phyloP scores from a whole-genome alignment of 2,888 invertebrate genomes.

The Lasioglossum oenotherae region DNA sequence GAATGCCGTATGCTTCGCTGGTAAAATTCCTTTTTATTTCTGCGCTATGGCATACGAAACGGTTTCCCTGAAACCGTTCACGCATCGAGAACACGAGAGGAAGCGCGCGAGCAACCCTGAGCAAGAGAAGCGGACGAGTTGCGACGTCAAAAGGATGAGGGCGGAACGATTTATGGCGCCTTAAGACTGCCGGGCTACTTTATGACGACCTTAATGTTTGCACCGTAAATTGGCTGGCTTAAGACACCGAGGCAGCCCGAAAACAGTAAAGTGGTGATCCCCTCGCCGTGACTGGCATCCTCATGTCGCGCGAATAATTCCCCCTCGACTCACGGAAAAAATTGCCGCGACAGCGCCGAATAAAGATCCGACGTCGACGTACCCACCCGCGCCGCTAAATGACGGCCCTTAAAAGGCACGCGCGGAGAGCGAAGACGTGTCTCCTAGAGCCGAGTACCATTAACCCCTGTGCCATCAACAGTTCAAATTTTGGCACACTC shows the following conservation, averaged over 20 bases:
- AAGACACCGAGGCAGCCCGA: slow-evolving; percentile 64
- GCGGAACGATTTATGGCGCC: slow-evolving; percentile 68
- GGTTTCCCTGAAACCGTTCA: background rate
- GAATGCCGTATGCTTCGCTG: too few species aligned
- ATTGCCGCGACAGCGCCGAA: slow-evolving; percentile 16
- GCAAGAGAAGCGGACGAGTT: slow-evolving; percentile 23
- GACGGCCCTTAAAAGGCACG: slow-evolving; percentile 3
- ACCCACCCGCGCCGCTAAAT: background rate
- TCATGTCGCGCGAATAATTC: slow-evolving; percentile 55
- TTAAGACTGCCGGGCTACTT: slow-evolving; percentile 70
- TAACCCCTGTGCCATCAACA: background rate
- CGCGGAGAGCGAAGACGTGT: slow-evolving; percentile 1
- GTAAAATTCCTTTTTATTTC: background rate
- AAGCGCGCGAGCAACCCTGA: background rate
- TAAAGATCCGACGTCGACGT: slow-evolving; percentile 9
- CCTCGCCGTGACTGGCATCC: slow-evolving; percentile 64
- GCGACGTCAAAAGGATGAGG: slow-evolving; percentile 50
- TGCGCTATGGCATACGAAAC: background rate
- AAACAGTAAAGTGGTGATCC: slow-evolving; percentile 69
- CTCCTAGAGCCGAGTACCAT: background rate
- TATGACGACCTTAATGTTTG: slow-evolving; percentile 75
- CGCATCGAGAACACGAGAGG: background rate
- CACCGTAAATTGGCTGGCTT: slow-evolving; percentile 73
- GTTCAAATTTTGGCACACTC: slow-evolving; percentile 5
- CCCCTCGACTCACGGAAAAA: slow-evolving; percentile 16